phyloP scores from a whole-genome alignment of 2,797 vertebrate species.

The Perodicticus potto region DNA sequence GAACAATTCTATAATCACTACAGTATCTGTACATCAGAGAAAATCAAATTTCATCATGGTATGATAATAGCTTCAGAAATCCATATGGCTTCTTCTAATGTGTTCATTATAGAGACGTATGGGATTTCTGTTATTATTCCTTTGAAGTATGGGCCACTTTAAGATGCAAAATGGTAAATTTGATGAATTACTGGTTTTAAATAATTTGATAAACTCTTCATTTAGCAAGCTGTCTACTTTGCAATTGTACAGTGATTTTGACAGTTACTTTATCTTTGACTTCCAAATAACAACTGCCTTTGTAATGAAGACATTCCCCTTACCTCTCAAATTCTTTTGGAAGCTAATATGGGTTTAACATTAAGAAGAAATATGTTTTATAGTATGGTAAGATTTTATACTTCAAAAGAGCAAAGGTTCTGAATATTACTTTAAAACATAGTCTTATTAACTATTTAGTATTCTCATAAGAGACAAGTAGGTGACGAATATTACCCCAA shows the following conservation, averaged over 20 bases:
- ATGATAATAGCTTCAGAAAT: conserved; percentile 4
- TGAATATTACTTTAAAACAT: conserved; percentile 58
- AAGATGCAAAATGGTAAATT: conserved; percentile 10
- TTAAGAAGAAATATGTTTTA: conserved; percentile 9
- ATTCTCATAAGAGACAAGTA: conserved; percentile 31
- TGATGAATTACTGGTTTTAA: conserved; percentile 9
- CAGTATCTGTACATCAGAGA: not conserved
- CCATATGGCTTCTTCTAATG: not conserved
- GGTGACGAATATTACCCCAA: conserved; percentile 19
- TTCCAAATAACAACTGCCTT: conserved; percentile 35
- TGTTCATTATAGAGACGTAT: not conserved
- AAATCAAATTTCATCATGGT: conserved; percentile 39
- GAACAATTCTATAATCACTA: conserved; percentile 14
- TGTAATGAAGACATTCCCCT: conserved; percentile 16
- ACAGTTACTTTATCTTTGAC: conserved; percentile 31
- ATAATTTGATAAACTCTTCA: not conserved
- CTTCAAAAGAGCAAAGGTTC: not conserved
- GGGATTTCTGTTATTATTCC: not conserved
- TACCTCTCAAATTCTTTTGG: conserved; percentile 19
- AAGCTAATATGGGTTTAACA: not conserved
- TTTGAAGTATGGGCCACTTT: conserved; percentile 21
- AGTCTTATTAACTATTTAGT: conserved; percentile 32
- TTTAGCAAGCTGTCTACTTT: not conserved
- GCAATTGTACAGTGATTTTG: not conserved
- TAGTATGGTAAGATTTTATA: conserved; percentile 28